Base-by-base conservation (phyloP, 2,888 invertebrate genomes). In the Lithophane socia region DNA sequence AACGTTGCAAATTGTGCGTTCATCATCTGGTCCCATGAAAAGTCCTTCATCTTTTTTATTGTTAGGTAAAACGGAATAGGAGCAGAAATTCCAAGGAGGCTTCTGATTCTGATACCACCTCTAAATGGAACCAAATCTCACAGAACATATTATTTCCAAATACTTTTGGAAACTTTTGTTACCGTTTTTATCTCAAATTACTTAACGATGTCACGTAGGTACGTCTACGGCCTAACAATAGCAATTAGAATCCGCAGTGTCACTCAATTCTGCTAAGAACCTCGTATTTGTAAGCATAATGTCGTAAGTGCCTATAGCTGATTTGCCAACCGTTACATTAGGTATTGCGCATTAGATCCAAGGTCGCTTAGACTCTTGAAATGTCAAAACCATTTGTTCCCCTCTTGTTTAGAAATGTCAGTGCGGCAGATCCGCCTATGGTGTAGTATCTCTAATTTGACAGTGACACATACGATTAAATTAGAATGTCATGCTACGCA, bases 401-500 rank as follows among this genome's bases (percentile, higher is more conserved):
- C 95, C 93, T 94, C 93, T 89, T 94, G 93, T 94, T 96, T 94
- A 92, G 95, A 96, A 96, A 96, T 95, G 96, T 96, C 96, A 96
- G 92, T 94, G 94, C 88, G 93, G 90, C 91, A 94, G 94, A 95
- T 94, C 93, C 90, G 94, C 94, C 93, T 95, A 96, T 95, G 94
- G 94, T 94, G 94, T 94, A 95, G 93, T 95, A 93, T 94, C 94
- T 94, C 93, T 94, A 94, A 95, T 95, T 95, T 95, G 95, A 95
- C 95, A 96, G 93, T 95, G 95, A 96, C 93, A 94, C 93, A 94
- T 93, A 92, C 94, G 94, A 95, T 96, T 96, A 95, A 95, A 96
- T 95, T 94, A 94, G 91, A 94, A 94, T 94, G 93, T 93, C 94
- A 93, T 91, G 92, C 90, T 90, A 87, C 89, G 90, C 90, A 91